Base-by-base conservation (phyloP, 2,888 invertebrate species). In the Hydriomena furcata region DNA sequence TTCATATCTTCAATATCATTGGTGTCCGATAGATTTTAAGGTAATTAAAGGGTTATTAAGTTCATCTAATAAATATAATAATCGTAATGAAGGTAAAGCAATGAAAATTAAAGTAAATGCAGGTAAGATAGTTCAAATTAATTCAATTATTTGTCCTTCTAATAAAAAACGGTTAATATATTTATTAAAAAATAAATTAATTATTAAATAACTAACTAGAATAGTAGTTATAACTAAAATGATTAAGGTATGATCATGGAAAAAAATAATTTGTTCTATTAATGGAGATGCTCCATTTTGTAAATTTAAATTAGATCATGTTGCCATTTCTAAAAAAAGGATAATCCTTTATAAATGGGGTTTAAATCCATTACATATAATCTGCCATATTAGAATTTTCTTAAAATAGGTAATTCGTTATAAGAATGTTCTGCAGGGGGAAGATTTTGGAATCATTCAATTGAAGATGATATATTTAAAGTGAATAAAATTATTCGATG, bases 1-100 rank as follows among this genome's bases (percentile, higher is more conserved):
- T 92, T 93, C 93, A 85, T 94, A 94, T 0, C 89, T 91, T 92
- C 93, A 93, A 54, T 92, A 93, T 91, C 93, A 93, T 91, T 93
- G 93, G 72, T 93, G 93, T 0, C 93, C 93, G 79, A 93, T 92
- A 20, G 91, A 79, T 93, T 94, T 93, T 78, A 94, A 67, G 0
- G 93, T 91, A 68, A 93, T 79, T 59, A 85, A 66, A 0, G 92
- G 92, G 32, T 88, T 88, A 79, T 91, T 92, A 68, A 92, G 71
- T 92, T 94, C 93, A 78, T 93, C 93, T 67, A 92, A 68, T 76
- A 93, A 63, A 65, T 94, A 93, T 66, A 94, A 67, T 68, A 93
- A 64, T 21, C 91, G 92, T 64, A 93, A 61, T 0, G 93, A 93
- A 0, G 93, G 93, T 23, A 93, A 59, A 0, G 92, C 92, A 87